A percentile compares a stretch with the other conserved stretches of the same genome.
Evolutionary conservation across 2,888 invertebrate genomes (phyloP).

Genomic region (Eupithecia dodoneata): DNA sequence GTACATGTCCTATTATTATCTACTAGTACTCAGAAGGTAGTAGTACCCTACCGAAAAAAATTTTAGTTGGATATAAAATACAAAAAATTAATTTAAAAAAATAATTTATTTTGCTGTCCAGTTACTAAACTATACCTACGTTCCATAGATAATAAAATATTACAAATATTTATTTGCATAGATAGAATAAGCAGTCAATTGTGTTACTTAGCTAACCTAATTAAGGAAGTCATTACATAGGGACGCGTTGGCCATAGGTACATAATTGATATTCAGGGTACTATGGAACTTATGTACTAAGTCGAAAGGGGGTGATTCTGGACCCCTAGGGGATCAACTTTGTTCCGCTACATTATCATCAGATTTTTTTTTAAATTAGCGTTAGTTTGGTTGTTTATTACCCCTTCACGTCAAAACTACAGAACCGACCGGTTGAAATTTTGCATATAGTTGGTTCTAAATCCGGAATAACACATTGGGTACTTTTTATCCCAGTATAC

Average conservation of each 20-base stretch:
- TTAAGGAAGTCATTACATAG: slow-evolving; percentile 10
- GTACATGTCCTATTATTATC: neutral
- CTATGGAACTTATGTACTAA: no score
- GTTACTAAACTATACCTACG: slow-evolving; percentile 10
- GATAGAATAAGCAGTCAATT: slow-evolving; percentile 36
- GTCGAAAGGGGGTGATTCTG: no score
- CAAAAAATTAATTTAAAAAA: slow-evolving; percentile 7
- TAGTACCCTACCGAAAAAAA: neutral
- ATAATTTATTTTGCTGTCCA: slow-evolving; percentile 23
- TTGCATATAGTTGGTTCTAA: no score
- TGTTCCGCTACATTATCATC: no score
- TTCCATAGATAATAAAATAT: slow-evolving; percentile 14
- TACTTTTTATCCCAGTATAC: no score
- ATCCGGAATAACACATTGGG: no score
- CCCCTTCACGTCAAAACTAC: no score
- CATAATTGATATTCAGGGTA: neutral
- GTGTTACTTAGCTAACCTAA: slow-evolving; percentile 11
- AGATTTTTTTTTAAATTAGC: no score
- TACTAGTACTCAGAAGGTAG: neutral
- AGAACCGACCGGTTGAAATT: no score
- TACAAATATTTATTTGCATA: slow-evolving; percentile 33
- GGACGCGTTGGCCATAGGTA: neutral
- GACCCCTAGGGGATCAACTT: no score
- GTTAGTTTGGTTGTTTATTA: no score
- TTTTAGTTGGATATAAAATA: neutral